These are phyloP conservation scores for Adelphocoris suturalis DNA, from an alignment of 2,888 invertebrate genomes.

Conservation along the genomic window DNA sequence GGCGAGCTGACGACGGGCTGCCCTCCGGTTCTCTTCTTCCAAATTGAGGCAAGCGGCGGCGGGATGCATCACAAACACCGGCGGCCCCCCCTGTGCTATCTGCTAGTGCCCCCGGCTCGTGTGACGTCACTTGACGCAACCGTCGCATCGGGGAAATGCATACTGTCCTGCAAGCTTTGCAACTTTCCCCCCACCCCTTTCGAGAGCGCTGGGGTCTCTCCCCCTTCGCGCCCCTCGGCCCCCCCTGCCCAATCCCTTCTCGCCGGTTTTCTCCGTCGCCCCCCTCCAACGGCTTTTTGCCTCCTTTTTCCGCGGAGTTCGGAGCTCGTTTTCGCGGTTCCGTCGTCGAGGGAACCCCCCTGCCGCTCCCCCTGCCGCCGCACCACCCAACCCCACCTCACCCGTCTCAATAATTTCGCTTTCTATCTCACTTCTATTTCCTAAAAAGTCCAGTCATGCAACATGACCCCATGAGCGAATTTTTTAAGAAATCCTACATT, in stretches of 20 bases:
- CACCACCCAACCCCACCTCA: background rate
- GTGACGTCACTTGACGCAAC: slow-evolving; percentile 72
- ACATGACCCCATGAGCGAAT: background rate
- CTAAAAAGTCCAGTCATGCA: background rate
- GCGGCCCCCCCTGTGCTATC: slow-evolving; percentile 40
- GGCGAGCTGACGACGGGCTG: slow-evolving; percentile 72
- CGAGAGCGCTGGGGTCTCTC: background rate
- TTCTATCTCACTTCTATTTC: background rate
- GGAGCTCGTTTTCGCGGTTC: slow-evolving; percentile 34
- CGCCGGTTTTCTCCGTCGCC: background rate
- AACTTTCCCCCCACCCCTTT: slow-evolving; percentile 66
- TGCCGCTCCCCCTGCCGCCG: background rate
- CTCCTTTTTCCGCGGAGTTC: background rate
- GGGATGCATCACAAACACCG: slow-evolving; percentile 53
- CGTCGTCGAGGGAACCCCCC: slow-evolving; percentile 21
- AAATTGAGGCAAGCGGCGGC: background rate
- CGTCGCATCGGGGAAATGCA: slow-evolving; percentile 74
- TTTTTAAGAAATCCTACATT: too few species aligned
- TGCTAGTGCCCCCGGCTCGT: slow-evolving; percentile 51
- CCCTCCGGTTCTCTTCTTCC: slow-evolving; percentile 68
- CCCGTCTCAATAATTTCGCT: background rate
- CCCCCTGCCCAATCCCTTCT: background rate
- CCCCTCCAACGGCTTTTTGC: background rate
- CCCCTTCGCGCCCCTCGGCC: slow-evolving; percentile 43
- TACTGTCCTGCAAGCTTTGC: slow-evolving; percentile 70